Percentiles rank a stretch among this genome's conserved stretches.
Evolutionary conservation across 2,888 invertebrate species (phyloP).

Genomic region (Lasioglossum zephyrum): DNA sequence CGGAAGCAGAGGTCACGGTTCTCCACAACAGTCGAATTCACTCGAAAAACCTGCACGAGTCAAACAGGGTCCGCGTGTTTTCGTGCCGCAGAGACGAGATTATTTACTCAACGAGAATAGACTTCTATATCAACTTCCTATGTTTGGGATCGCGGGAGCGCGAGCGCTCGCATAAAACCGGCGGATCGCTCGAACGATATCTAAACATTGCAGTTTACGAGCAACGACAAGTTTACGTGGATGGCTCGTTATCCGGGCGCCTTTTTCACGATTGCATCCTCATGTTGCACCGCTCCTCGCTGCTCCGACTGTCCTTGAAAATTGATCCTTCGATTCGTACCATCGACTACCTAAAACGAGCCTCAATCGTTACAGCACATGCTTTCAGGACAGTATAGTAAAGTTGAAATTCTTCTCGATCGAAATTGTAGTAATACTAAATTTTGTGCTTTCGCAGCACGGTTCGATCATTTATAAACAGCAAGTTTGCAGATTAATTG

Average conservation of each 20-base stretch:
- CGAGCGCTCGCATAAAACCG: slow-evolving; percentile 56
- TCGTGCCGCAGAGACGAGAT: slow-evolving; percentile 65
- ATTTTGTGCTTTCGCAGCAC: too few species aligned
- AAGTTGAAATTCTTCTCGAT: too few species aligned
- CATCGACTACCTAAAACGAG: not conserved
- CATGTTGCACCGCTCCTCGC: not conserved
- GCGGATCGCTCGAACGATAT: slow-evolving; percentile 67
- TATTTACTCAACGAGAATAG: slow-evolving; percentile 81
- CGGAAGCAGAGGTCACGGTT: slow-evolving; percentile 11
- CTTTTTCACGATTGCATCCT: slow-evolving; percentile 22
- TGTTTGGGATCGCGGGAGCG: slow-evolving; percentile 73
- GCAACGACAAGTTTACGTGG: slow-evolving; percentile 73
- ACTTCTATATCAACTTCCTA: slow-evolving; percentile 82
- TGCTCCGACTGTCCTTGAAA: not conserved
- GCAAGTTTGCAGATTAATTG: too few species aligned
- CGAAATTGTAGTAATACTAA: too few species aligned
- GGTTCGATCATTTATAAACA: too few species aligned
- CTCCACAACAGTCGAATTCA: slow-evolving; percentile 14
- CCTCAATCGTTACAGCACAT: not conserved
- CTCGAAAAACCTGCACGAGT: slow-evolving; percentile 21
- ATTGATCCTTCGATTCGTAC: not conserved
- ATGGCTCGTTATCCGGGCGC: slow-evolving; percentile 62
- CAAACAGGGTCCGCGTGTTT: slow-evolving; percentile 41
- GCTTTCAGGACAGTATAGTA: not conserved
- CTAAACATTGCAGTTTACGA: slow-evolving; percentile 70